Evolutionary conservation across 2,113 vertebrate species (phyloP).

Genomic region (Actenoides lindsayi): DNA sequence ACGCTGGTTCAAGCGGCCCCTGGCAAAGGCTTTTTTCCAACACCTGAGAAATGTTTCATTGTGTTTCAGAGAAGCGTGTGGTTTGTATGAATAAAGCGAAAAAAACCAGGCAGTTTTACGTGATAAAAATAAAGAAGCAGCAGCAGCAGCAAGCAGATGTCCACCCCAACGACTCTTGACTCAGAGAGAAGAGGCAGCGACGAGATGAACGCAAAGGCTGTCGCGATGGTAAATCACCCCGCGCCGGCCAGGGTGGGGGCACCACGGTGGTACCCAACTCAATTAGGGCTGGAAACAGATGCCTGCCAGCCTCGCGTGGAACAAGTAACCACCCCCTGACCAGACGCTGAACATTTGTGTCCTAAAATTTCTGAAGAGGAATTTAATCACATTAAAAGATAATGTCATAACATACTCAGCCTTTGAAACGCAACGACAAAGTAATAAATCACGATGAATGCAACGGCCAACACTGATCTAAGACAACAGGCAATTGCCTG

Average conservation of each 20-base stretch:
- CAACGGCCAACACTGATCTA: not conserved
- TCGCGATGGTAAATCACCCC: not conserved
- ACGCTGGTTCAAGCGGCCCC: not conserved
- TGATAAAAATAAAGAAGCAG: not conserved
- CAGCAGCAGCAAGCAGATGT: not conserved
- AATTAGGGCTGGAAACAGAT: constrained; percentile 10
- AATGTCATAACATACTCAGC: not conserved
- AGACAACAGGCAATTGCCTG: constrained; percentile 11
- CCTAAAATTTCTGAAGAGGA: constrained; percentile 12
- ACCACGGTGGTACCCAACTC: not conserved
- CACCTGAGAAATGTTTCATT: not conserved
- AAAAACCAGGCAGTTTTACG: not conserved
- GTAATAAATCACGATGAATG: constrained; percentile 10
- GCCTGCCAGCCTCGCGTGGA: not conserved
- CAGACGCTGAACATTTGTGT: constrained; percentile 12
- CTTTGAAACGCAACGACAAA: not conserved
- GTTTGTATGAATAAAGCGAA: not conserved
- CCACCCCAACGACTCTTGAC: not conserved
- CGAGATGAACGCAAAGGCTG: fast-evolving
- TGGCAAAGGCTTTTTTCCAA: not conserved
- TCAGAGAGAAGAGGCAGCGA: not conserved
- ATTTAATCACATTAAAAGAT: constrained; percentile 49
- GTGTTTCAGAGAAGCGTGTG: not conserved
- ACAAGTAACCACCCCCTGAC: not conserved
- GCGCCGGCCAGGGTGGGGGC: not conserved